Evolutionary conservation across 1,140 invertebrate genomes (phyloP).

Genomic region (Drosophila ficusphila): DNA sequence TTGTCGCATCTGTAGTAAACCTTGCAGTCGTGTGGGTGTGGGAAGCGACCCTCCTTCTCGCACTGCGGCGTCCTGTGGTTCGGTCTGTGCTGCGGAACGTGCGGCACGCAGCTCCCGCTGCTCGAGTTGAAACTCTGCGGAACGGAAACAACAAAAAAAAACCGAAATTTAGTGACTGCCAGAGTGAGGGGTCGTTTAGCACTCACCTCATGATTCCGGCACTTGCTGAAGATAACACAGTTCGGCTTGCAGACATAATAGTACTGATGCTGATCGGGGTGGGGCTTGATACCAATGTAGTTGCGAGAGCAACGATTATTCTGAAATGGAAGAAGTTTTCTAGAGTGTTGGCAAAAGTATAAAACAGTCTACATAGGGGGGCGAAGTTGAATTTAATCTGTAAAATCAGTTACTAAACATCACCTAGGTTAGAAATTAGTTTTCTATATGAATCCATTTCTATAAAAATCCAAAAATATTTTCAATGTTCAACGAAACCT

Average conservation of each 20-base stretch:
- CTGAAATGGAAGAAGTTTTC: too few relatives aligned
- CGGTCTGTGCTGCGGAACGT: neutral
- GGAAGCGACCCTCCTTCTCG: conserved; percentile 67
- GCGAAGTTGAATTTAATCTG: too few relatives aligned
- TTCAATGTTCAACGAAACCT: too few relatives aligned
- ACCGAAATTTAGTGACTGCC: neutral
- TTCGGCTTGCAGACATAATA: conserved; percentile 82
- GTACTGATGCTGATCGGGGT: conserved; percentile 81
- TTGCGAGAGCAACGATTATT: conserved; percentile 79
- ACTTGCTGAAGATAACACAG: conserved; percentile 82
- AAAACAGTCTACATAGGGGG: too few relatives aligned
- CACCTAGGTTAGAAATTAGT: too few relatives aligned
- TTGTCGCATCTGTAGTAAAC: conserved; percentile 81
- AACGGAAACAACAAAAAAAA: too few relatives aligned
- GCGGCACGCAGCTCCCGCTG: conserved; percentile 58
- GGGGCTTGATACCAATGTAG: conserved; percentile 76
- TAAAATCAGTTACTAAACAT: too few relatives aligned
- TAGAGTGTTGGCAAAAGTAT: too few relatives aligned
- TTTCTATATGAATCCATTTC: too few relatives aligned
- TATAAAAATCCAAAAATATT: too few relatives aligned
- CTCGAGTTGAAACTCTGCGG: conserved; percentile 59
- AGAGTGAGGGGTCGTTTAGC: neutral
- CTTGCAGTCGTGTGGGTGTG: conserved; percentile 63
- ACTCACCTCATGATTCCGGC: conserved; percentile 67
- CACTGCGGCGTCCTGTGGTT: conserved; percentile 32